Evolutionary conservation across 1,140 invertebrate genomes (phyloP).

Genomic region (Leptonema lineaticorne): DNA sequence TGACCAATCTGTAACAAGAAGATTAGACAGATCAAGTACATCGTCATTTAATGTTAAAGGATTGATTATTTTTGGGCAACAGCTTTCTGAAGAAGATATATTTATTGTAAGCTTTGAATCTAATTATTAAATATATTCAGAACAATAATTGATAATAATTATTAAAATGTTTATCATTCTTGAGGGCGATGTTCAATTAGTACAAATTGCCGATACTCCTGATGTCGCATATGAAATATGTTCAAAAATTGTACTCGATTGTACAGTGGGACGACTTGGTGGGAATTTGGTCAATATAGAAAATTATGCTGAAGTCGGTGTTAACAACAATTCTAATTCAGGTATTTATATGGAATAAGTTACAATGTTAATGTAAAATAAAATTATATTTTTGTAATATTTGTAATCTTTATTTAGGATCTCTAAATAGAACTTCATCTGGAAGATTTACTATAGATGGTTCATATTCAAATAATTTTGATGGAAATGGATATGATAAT

Average conservation of each 20-base stretch:
- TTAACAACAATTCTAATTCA: no score
- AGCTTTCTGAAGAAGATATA: slow-evolving; percentile 66
- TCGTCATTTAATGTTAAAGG: slow-evolving; percentile 66
- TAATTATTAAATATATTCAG: no score
- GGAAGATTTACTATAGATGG: background rate
- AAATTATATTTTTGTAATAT: no score
- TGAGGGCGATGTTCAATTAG: slow-evolving; percentile 77
- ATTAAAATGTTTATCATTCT: no score
- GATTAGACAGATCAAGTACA: slow-evolving; percentile 58
- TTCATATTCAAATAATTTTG: background rate
- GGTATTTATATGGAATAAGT: no score
- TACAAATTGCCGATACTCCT: slow-evolving; percentile 70
- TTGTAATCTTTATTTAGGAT: no score
- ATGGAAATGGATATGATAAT: background rate
- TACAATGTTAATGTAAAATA: no score
- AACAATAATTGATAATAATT: no score
- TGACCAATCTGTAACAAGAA: slow-evolving; percentile 58
- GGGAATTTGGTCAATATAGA: background rate
- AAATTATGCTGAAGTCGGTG: background rate
- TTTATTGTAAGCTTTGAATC: slow-evolving; percentile 59
- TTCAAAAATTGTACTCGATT: slow-evolving; percentile 13
- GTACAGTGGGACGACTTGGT: background rate
- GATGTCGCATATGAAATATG: slow-evolving; percentile 79
- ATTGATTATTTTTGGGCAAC: slow-evolving; percentile 70
- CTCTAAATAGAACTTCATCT: background rate